These are phyloP conservation scores for Cerastis rubricosa DNA, from an alignment of 2,888 invertebrate genomes.

Conservation along the genomic window DNA sequence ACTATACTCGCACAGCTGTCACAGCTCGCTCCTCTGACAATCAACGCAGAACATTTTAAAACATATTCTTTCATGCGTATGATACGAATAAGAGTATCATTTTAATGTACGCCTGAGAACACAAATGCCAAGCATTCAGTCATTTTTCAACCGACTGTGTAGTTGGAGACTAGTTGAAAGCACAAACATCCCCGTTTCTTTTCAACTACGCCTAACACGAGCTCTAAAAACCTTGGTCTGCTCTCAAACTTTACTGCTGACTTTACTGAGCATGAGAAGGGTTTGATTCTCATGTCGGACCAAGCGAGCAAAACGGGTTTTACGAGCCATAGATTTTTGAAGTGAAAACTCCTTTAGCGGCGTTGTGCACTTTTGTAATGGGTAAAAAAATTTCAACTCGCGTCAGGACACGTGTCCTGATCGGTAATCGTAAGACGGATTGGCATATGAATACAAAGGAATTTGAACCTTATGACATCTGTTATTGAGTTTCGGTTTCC, in stretches of 20 bases:
- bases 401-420: no score
- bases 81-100: slow-evolving; percentile 8
- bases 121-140: not conserved
- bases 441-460: no score
- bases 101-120: not conserved
- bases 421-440: no score
- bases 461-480: no score
- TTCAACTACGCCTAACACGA: not conserved
- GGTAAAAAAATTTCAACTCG: no score
- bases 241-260: not conserved
- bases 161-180: not conserved
- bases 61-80: slow-evolving; percentile 22
- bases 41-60: slow-evolving; percentile 64
- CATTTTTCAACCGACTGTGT: not conserved
- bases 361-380: no score
- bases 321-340: not conserved
- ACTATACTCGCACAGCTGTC: slow-evolving; percentile 83
- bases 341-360: no score
- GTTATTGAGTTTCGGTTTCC: no score
- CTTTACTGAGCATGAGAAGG: not conserved
- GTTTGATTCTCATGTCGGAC: not conserved
- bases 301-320: not conserved
- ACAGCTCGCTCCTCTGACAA: slow-evolving; percentile 63
- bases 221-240: not conserved
- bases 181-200: not conserved